Evolutionary conservation across 2,113 vertebrate species (phyloP).

Genomic region (Climacteris rufus): DNA sequence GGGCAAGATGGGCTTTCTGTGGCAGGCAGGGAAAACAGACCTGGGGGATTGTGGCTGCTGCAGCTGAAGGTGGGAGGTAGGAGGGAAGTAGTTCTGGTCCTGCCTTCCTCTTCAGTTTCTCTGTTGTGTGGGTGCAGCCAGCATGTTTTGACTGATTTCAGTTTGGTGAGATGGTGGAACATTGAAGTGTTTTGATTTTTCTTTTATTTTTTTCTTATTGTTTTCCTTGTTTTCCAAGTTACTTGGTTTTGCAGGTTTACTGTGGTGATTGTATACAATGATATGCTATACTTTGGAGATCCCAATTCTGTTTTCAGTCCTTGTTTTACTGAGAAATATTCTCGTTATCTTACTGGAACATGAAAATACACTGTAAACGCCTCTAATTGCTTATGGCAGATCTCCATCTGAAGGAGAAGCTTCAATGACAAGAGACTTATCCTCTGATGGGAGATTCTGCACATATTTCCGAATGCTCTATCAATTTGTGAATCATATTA

Average conservation of each 20-base stretch:
- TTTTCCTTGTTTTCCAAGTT: neutral
- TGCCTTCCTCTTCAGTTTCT: neutral
- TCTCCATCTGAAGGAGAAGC: neutral
- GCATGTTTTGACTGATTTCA: neutral
- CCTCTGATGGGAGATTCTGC: neutral
- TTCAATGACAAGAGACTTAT: neutral
- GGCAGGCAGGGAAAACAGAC: neutral
- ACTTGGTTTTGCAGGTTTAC: neutral
- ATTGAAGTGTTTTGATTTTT: neutral
- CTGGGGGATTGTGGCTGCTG: neutral
- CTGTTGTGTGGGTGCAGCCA: neutral
- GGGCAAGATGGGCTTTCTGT: neutral
- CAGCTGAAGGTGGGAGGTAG: neutral
- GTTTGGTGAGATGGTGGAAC: neutral
- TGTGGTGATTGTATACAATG: neutral
- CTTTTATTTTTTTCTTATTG: neutral
- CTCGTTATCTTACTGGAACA: neutral
- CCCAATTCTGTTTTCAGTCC: neutral
- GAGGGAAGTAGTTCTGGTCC: neutral
- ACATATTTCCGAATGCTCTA: neutral
- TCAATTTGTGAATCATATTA: neutral
- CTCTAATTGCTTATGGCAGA: neutral
- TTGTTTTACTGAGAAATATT: neutral
- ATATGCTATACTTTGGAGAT: neutral
- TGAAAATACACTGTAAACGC: neutral